Percentiles rank a stretch among this genome's conserved stretches.
Evolutionary conservation across 2,797 vertebrate species (phyloP).

Genomic region (Lateolabrax maculatus): DNA sequence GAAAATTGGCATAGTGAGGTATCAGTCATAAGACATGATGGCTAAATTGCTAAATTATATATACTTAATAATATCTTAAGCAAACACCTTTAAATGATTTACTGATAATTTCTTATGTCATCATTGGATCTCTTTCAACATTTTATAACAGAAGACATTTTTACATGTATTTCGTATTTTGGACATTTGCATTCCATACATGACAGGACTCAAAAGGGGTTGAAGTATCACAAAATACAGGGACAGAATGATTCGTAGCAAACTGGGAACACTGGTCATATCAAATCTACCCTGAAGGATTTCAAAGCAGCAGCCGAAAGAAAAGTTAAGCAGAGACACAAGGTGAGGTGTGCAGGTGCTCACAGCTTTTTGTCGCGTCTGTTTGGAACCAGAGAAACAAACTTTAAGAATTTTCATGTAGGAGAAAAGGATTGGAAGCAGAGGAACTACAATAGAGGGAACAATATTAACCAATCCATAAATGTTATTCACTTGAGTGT

Average conservation of each 20-base stretch:
- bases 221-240: constrained; percentile 60
- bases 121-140: no score
- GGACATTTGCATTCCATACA: constrained; percentile 60
- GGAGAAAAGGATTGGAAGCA: constrained; percentile 56
- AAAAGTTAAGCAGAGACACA: constrained; percentile 52
- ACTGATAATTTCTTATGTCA: no score
- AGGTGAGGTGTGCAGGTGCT: constrained; percentile 66
- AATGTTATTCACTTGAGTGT: constrained; percentile 60
- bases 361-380: constrained; percentile 51
- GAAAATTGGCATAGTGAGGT: constrained; percentile 66
- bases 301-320: constrained; percentile 62
- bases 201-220: constrained; percentile 59
- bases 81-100: no score
- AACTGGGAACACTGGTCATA: constrained; percentile 6
- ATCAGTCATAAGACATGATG: no score
- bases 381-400: constrained; percentile 39
- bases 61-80: no score
- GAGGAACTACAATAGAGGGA: constrained; percentile 37
- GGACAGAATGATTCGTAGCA: constrained; percentile 29
- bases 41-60: no score
- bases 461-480: constrained; percentile 46
- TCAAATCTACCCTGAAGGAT: constrained; percentile 57
- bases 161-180: constrained; percentile 43
- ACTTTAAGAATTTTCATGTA: constrained; percentile 58
- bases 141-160: constrained; percentile 6